Base-by-base conservation (phyloP, 2,888 invertebrate genomes). In the Drosophila leonis region DNA sequence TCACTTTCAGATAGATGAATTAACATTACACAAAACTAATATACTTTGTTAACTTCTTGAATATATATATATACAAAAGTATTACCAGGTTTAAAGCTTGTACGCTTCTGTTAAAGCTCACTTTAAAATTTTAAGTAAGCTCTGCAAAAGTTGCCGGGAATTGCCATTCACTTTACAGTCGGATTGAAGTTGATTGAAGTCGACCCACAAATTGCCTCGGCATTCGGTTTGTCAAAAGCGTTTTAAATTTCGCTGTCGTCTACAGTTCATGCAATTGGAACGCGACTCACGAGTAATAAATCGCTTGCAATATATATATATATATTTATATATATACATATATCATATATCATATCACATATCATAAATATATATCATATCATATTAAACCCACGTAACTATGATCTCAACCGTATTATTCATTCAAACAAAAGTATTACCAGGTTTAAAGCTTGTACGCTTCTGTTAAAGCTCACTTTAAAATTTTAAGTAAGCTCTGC, bases 281-380 rank as follows among this genome's bases (percentile, higher is more conserved):
- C 12, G 54, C 46, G 59, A 68, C 54, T 59, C 71, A 24, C 56
- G 51, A 44, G 27, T 56, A 62, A 69, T 75, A 66, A 78, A 78
- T 72, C 59, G 75, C 49, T 52, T 60, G 42, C 67, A 49, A 69
- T 69, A n/a, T n/a, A n/a, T n/a, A n/a, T n/a, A n/a, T n/a, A n/a
- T n/a, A n/a, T n/a, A n/a, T n/a, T n/a, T n/a, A n/a, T n/a, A n/a
- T n/a, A n/a, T n/a, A n/a, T n/a, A n/a, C n/a, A n/a, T n/a, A n/a
- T n/a, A n/a, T n/a, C n/a, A n/a, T n/a, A n/a, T n/a, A n/a, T n/a
- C n/a, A n/a, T n/a, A n/a, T n/a, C n/a, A n/a, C n/a, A n/a, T n/a
- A n/a, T 42, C 13, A 42, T 12, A 42, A 13, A 20, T n/a, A n/a
- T n/a, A n/a, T n/a, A n/a, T n/a, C n/a, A n/a, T n/a, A 20, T 42